Conservation (phyloP, 2,113 vertebrate genomes). For the Psettodes erumei region DNA sequence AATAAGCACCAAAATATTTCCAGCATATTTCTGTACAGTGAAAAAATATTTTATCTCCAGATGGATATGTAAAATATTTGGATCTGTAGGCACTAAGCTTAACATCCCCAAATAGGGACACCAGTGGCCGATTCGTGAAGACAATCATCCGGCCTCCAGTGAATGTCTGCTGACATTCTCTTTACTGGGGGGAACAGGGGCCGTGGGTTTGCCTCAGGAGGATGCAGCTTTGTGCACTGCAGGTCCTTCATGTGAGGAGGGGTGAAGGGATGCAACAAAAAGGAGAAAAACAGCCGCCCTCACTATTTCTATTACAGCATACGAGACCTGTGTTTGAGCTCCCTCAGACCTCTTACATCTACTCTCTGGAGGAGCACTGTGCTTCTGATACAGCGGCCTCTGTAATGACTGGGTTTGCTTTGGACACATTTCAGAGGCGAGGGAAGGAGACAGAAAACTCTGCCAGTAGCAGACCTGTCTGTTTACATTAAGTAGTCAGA, state of each 20-base stretch:
- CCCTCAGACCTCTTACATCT: constrained; percentile 1
- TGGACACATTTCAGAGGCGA: constrained; percentile 21
- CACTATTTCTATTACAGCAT: background rate
- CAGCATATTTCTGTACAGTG: background rate
- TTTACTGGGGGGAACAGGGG: background rate
- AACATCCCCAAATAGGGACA: background rate
- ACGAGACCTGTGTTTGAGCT: background rate
- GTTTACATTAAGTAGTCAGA: background rate
- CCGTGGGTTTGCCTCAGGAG: background rate
- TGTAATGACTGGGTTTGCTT: constrained; percentile 4
- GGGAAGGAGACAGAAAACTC: background rate
- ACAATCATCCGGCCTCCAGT: constrained; percentile 15
- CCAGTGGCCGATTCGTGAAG: background rate
- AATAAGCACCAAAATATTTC: background rate
- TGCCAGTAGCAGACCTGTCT: background rate
- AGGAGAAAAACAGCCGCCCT: background rate
- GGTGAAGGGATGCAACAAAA: constrained; percentile 29
- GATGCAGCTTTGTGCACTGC: background rate
- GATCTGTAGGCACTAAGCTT: background rate
- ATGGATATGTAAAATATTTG: background rate
- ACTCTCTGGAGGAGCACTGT: background rate
- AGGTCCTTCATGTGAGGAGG: constrained; percentile 28
- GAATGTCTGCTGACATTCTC: constrained; percentile 36
- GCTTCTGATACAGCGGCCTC: constrained; percentile 15
- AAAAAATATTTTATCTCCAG: background rate